These are phyloP conservation scores for Myotis brandtii DNA, from an alignment of 2,113 vertebrate species.

Conservation along the genomic window DNA sequence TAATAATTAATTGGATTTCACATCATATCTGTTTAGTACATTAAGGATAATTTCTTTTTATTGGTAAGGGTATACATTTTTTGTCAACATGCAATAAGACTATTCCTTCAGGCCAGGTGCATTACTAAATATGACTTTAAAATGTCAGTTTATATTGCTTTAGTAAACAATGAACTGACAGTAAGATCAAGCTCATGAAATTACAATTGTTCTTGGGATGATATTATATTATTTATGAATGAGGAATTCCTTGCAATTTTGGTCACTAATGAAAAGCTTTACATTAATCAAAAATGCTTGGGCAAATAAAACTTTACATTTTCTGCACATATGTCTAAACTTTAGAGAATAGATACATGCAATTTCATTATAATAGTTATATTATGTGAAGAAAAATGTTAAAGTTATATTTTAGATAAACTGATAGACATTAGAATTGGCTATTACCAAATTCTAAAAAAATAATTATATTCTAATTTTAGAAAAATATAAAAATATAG, in stretches of 20 bases:
- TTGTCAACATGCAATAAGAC: not conserved
- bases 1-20: not conserved
- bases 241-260: not conserved
- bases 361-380: not conserved
- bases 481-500: not conserved
- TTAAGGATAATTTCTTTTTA: not conserved
- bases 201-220: not conserved
- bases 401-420: not conserved
- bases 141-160: not conserved
- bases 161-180: not conserved
- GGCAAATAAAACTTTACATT: not conserved
- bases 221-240: not conserved
- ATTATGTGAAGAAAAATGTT: not conserved
- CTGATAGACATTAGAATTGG: not conserved
- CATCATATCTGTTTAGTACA: not conserved
- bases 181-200: not conserved
- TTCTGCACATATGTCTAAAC: not conserved
- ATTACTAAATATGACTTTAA: not conserved
- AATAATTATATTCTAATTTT: not conserved
- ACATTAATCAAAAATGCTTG: not conserved
- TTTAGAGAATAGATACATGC: not conserved
- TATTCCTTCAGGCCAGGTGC: not conserved
- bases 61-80: not conserved
- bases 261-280: not conserved
- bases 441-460: not conserved